Conservation (phyloP, 2,113 vertebrate species). For the Odocoileus hemionus region DNA sequence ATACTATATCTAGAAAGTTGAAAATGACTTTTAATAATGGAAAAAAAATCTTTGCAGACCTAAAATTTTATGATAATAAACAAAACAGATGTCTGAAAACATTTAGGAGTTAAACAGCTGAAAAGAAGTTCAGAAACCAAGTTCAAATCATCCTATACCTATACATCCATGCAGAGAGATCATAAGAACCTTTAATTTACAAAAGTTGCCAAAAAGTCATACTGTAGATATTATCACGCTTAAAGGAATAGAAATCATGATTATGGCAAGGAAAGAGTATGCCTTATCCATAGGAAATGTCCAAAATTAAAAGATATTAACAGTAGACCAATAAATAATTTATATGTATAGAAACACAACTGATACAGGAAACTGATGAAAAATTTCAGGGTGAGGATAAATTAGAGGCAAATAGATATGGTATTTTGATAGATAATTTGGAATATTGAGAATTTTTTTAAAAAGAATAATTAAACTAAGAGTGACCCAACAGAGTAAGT, state of each 20-base stretch:
- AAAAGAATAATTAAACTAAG: not conserved
- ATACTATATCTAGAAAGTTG: not conserved
- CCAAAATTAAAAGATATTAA: not conserved
- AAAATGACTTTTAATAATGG: not conserved
- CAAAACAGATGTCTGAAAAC: not conserved
- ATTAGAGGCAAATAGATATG: not conserved
- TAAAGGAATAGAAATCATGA: not conserved
- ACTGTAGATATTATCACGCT: not conserved
- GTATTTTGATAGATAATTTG: not conserved
- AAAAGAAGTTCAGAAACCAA: not conserved
- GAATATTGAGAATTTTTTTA: not conserved
- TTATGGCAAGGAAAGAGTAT: not conserved
- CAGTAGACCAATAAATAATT: not conserved
- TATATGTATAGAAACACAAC: not conserved
- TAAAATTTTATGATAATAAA: not conserved
- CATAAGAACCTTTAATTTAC: not conserved
- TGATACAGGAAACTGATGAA: not conserved
- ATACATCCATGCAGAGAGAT: not conserved
- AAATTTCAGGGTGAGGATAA: not conserved
- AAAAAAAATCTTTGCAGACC: not conserved
- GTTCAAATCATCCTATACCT: not conserved
- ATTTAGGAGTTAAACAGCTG: not conserved
- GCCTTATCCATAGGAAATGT: not conserved
- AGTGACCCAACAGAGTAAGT: not conserved
- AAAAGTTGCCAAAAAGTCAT: not conserved